Evolutionary conservation across 37 sponge, comb jelly and placozoan genomes (phyloP).

Genomic region (Aphrocallistes beatrix): DNA sequence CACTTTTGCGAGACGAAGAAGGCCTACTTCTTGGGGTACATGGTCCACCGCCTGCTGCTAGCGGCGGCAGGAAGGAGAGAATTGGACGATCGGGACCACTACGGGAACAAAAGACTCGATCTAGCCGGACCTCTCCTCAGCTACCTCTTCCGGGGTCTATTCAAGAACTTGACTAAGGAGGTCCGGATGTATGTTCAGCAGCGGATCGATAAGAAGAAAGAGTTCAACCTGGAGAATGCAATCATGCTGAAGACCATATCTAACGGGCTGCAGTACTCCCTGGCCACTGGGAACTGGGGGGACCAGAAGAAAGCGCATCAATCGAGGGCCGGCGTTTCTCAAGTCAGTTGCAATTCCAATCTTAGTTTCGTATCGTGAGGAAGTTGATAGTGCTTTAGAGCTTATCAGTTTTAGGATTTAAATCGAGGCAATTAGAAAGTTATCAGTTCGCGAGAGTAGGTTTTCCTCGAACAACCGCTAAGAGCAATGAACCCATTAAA

Average conservation of each 20-base stretch:
- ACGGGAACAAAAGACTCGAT: conserved; percentile 98
- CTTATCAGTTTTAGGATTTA: too few relatives aligned
- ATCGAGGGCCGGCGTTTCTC: conserved; percentile 95
- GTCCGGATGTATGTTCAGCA: conserved; percentile 90
- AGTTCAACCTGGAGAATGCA: conserved; percentile 92
- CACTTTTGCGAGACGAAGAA: conserved; percentile 99
- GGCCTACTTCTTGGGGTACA: conserved; percentile 99
- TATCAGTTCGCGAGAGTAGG: too few relatives aligned
- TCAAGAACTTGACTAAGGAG: conserved; percentile 93
- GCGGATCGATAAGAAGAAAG: conserved; percentile 92
- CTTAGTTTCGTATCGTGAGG: too few relatives aligned
- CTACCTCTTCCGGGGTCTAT: conserved; percentile 89
- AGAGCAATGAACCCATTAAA: too few relatives aligned
- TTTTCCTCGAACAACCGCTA: too few relatives aligned
- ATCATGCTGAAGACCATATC: conserved; percentile 86
- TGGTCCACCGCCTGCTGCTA: conserved; percentile 91
- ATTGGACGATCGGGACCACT: conserved; percentile 98
- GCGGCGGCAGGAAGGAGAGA: conserved; percentile 90
- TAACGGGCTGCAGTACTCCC: conserved; percentile 93
- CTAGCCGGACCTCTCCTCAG: conserved; percentile 95
- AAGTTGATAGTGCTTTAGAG: too few relatives aligned
- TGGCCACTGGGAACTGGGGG: conserved; percentile 99
- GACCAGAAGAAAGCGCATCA: conserved; percentile 99
- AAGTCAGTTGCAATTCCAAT: conserved; percentile 31
- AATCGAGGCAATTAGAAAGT: too few relatives aligned